Conservation (phyloP, 2,888 invertebrate species). For the Epistrophe eligans region DNA sequence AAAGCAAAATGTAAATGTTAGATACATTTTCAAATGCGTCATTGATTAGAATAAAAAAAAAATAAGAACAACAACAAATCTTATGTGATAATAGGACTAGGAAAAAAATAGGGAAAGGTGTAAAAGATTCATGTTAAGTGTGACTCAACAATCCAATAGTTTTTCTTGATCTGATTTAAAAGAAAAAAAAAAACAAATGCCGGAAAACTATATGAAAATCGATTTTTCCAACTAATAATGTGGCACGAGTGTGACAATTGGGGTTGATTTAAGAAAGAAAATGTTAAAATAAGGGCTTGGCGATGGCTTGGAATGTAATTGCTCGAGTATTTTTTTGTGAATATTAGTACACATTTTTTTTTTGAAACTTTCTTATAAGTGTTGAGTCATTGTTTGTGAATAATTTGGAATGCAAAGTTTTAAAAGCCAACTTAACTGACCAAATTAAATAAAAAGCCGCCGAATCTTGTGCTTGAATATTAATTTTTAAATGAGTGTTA, state of each 20-base stretch:
- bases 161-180: not conserved
- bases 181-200: not conserved
- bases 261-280: not conserved
- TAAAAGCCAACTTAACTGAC: too few species aligned
- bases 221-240: not conserved
- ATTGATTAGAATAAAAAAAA: slow-evolving; percentile 1
- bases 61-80: not conserved
- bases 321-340: not conserved
- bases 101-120: not conserved
- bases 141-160: not conserved
- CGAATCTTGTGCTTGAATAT: too few species aligned
- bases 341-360: too few species aligned
- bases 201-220: not conserved
- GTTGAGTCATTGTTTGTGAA: too few species aligned
- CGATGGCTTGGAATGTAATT: not conserved
- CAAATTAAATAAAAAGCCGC: too few species aligned
- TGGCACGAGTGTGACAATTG: not conserved
- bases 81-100: not conserved
- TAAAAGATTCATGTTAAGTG: not conserved
- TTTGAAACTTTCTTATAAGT: too few species aligned
- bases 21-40: slow-evolving; percentile 1
- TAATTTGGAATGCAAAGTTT: too few species aligned
- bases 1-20: not conserved
- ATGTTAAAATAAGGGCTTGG: not conserved
- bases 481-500: too few species aligned